Base-by-base conservation (phyloP, 2,888 invertebrate species). In the Temnothorax rugatulus region DNA sequence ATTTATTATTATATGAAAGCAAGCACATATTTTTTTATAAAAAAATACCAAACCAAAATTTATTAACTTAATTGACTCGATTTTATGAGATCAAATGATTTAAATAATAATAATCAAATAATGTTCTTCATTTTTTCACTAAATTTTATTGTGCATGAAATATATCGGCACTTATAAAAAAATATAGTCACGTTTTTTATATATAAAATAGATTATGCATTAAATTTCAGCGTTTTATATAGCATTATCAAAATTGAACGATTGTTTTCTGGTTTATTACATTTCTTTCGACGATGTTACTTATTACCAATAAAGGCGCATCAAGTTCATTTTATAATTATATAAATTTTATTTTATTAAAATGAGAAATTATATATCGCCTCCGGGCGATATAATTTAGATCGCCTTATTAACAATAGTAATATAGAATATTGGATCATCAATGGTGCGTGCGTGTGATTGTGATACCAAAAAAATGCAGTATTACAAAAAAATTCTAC, bases 301-400 rank as follows among this genome's bases (percentile, higher is more conserved):
- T 15, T 29, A 29, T 38, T 18, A 38, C 3, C 18, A 63, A n/a
- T 63, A n/a, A 61, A 61, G 29, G 0, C 8, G 2, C 4, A n/a
- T 63, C n/a, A 41, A 63, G 13, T n/a, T 11, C 7, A 11, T 63
- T 38, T 63, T 21, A 41, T 38, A 63, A 63, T 34, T 38, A 29
- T 38, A n/a, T 38, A 1, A 8, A 38, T 4, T 63, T 13, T 11
- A 11, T 63, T 38, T 63, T 34, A 18, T 13, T 0, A 1, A n/a
- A 63, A 5, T 63, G 13, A 63, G 9, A 63, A 63, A 21, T 41
- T 63, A 63, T 63, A 63, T n/a, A n/a, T 63, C 8, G n/a, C n/a
- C 3, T 11, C 9, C 34, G 1, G 34, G 34, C 29, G n/a, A 63
- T 63, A 29, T 38, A 38, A 61, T 61, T 21, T 44, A 1, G 15